These are phyloP conservation scores for Bryconaethiops microstoma DNA, from an alignment of 2,797 vertebrate species.

Conservation along the genomic window DNA sequence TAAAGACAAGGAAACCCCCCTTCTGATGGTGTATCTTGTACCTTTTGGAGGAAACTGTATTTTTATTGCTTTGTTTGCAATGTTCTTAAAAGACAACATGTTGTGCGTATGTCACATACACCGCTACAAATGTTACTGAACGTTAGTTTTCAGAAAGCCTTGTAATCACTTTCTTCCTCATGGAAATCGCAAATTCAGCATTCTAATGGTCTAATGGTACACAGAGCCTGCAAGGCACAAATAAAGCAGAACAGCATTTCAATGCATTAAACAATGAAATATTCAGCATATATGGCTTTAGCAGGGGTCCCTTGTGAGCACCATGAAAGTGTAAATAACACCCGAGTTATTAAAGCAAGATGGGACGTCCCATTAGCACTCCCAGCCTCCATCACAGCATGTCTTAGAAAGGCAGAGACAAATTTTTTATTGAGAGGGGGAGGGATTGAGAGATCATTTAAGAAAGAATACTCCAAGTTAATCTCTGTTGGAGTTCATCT, in stretches of 20 bases:
- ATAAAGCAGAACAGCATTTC: neutral
- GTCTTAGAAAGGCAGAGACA: conserved; percentile 38
- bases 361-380: no score
- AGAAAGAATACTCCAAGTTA: neutral
- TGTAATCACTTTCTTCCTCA: neutral
- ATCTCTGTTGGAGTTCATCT: no score
- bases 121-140: no score
- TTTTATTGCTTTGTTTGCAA: no score
- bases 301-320: neutral
- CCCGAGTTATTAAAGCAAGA: conserved; percentile 48
- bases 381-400: neutral
- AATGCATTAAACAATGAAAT: neutral
- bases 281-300: neutral
- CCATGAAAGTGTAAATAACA: neutral
- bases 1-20: no score
- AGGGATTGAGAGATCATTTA: neutral
- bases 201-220: neutral
- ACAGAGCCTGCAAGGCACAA: neutral
- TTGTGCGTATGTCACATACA: no score
- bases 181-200: neutral
- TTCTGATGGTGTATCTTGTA: no score
- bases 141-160: neutral
- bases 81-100: no score
- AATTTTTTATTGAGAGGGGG: neutral
- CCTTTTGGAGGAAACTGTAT: no score